Evolutionary conservation across 2,113 vertebrate genomes (phyloP), one percentile per base, ranked within the genome.

Genomic region (Monopterus albus): DNA sequence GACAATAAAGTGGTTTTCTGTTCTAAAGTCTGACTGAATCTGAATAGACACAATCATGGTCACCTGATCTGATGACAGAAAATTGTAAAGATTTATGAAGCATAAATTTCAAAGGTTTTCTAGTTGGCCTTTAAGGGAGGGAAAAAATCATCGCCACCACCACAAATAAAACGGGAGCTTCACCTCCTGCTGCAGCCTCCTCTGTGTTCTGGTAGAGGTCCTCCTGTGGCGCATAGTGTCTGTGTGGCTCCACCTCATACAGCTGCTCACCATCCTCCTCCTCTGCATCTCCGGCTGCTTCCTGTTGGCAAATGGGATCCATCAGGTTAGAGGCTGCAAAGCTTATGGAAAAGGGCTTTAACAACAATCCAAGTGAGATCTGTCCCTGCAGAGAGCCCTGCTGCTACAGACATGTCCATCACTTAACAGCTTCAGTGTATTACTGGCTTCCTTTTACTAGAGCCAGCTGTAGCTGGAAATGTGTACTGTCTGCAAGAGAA

Each of bases 151-250:
- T n/a, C n/a, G 29, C 8, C 38, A 17, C 5, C 29, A 29, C 20
- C 21, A 29, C 10, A 14, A 8, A 10, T 29, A 8, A 13, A 13
- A 1, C 0, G 3, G 4, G 8, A 9, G 14, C 3, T 5, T 55
- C 12, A 81, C 95, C 94, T 89, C 82, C 60, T 81, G 87, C 18
- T 89, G 91, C 1, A 81, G 73, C 26, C 5, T 85, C 82, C 0
- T 92, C 92, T 0, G 94, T 65, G 33, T 70, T 89, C 59, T 95
- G 93, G 43, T 96, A 97, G 5, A 96, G 90, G 2, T 95, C 93
- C 0, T 95, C 86, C 28, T 93, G 83, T 0, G 88, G 84, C 0
- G 53, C 5, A 33, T 83, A 80, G 40, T 43, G 49, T 9, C 13
- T 25, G 26, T 33, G 21, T 0, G 89, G 58, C 75, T 95, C 92